Base-by-base conservation (phyloP, 2,113 vertebrate genomes). In the Osmerus mordax region DNA sequence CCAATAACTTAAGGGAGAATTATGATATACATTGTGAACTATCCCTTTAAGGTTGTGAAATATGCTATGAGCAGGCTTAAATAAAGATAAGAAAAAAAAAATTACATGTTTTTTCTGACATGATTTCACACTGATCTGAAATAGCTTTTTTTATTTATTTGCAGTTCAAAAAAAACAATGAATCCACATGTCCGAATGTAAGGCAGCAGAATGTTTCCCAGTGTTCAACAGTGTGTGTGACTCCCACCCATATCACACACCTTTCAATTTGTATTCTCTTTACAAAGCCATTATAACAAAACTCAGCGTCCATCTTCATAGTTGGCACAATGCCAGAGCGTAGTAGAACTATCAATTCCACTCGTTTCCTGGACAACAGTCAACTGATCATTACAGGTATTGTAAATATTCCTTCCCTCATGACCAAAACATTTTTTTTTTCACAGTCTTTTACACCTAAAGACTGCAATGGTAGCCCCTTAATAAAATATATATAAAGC, bases 401-500 rank as follows among this genome's bases (percentile, higher is more conserved):
- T 56, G 55, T 15, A 18, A 56, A 56, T 56, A 56, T 18, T 19
- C 15, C n/a, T 56, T 18, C 15, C n/a, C 15, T 56, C n/a, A 56
- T 9, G 15, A 56, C 15, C 55, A 56, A 19, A 65, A 13, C 21
- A 21, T 21, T 21, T 21, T 65, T 65, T 52, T n/a, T 51, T 18
- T 21, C 14, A 29, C 15, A 65, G 32, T 64, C 18, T 60, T 23
- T 65, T 25, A 64, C 32, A 51, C 3, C 41, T 36, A 25, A 65
- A 19, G 41, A 65, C 32, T n/a, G 64, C 19, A 65, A 19, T 51
- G 41, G 36, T 65, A 47, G 15, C 62, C 53, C 70, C 81, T 82
- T 72, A 81, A 77, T 64, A 41, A 64, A 64, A 64, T 62, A 62
- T 64, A 15, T 47, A 47, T 47, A 9, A 47, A 64, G 62, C 60